phyloP scores from a whole-genome alignment of 2,888 invertebrate genomes.

The Drosophila picticornis region DNA sequence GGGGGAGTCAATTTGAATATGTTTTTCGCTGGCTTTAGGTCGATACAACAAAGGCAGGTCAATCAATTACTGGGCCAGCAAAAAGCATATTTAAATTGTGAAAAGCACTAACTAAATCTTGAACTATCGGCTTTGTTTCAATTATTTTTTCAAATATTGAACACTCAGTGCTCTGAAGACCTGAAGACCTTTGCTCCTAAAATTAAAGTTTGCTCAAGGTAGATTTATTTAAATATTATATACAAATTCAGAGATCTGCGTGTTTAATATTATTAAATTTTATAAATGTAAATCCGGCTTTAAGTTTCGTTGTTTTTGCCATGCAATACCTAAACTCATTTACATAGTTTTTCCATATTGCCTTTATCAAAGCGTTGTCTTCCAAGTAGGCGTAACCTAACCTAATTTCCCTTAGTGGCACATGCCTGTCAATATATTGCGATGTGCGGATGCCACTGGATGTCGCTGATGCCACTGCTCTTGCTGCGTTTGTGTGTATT shows the following conservation, averaged over 20 bases:
- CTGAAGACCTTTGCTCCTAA: not conserved
- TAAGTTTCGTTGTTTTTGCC: not conserved
- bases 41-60: not conserved
- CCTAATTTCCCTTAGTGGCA: slow-evolving; percentile 41
- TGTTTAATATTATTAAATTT: not conserved
- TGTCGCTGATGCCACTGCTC: slow-evolving; percentile 7
- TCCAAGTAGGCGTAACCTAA: slow-evolving; percentile 27
- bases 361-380: slow-evolving; percentile 25
- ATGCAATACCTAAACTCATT: slow-evolving; percentile 2
- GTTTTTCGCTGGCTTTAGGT: not conserved
- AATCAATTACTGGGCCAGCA: not conserved
- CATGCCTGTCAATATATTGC: slow-evolving; percentile 56
- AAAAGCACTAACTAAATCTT: not conserved
- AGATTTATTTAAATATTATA: not conserved
- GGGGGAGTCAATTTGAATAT: not conserved
- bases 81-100: not conserved
- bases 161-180: not conserved
- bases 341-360: slow-evolving; percentile 21
- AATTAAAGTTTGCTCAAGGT: not conserved
- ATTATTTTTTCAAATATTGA: not conserved
- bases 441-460: slow-evolving; percentile 36
- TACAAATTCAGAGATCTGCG: not conserved
- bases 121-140: not conserved
- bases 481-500: slow-evolving; percentile 11
- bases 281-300: not conserved